Percentiles rank a stretch among this genome's conserved stretches.
phyloP scores from a whole-genome alignment of 2,113 vertebrate genomes.

The Nothocercus nigrocapillus region DNA sequence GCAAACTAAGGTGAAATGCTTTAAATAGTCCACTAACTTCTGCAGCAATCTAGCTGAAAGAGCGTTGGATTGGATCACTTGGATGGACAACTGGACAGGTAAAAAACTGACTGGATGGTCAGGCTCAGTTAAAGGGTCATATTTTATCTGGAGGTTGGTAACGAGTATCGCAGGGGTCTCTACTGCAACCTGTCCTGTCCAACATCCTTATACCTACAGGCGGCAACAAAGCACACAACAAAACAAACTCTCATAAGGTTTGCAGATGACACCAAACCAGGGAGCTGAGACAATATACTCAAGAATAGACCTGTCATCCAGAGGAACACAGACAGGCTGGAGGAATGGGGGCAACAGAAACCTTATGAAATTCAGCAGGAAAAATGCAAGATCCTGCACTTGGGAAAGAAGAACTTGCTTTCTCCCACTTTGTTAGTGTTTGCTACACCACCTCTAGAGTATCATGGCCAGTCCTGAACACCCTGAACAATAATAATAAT shows the following conservation, averaged over 20 bases:
- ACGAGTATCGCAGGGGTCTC: background rate
- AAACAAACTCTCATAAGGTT: background rate
- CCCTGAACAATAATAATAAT: background rate
- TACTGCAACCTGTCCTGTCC: background rate
- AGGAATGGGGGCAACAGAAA: background rate
- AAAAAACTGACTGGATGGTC: background rate
- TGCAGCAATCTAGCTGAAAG: background rate
- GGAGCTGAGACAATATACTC: background rate
- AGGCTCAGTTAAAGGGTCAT: background rate
- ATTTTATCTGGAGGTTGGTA: background rate
- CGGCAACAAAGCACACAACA: fast-evolving
- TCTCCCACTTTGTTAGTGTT: background rate
- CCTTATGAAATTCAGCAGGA: background rate
- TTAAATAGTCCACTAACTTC: background rate
- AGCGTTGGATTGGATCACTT: background rate
- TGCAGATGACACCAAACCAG: background rate
- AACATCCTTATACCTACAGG: background rate
- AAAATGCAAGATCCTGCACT: background rate
- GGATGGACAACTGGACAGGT: background rate
- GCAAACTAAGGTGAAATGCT: background rate
- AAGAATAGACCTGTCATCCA: background rate
- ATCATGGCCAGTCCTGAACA: fast-evolving
- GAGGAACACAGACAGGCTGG: background rate
- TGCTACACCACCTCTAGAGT: background rate
- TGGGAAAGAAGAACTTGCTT: background rate